A percentile compares a stretch with the other conserved stretches of the same genome.
These are phyloP conservation scores for Acleris cristana DNA, from an alignment of 2,888 invertebrate genomes.

Conservation along the genomic window DNA sequence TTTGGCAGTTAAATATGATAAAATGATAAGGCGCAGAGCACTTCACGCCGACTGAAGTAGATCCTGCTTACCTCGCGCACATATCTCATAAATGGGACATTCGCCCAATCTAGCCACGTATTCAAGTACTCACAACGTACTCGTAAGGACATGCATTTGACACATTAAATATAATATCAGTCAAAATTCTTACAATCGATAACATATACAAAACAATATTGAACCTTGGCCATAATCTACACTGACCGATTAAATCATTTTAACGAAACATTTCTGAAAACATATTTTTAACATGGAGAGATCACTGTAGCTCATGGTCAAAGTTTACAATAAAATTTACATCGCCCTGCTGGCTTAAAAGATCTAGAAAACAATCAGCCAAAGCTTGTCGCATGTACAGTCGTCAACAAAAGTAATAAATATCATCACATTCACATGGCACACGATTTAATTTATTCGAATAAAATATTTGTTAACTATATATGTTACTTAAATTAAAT, in stretches of 20 bases:
- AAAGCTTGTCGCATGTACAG: constrained; percentile 22
- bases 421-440: constrained; percentile 37
- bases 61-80: too few species aligned
- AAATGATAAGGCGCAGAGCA: too few species aligned
- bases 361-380: constrained; percentile 27
- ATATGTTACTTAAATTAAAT: constrained; percentile 31
- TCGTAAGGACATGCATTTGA: constrained; percentile 23
- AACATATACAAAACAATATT: constrained; percentile 31
- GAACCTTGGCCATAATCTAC: not conserved
- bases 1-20: too few species aligned
- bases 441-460: constrained; percentile 28
- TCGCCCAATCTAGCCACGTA: constrained; percentile 11
- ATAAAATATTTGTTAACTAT: constrained; percentile 33
- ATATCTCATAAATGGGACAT: too few species aligned
- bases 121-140: constrained; percentile 27
- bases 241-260: not conserved
- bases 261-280: not conserved
- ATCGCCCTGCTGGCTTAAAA: constrained; percentile 11
- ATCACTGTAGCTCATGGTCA: not conserved
- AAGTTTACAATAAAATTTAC: constrained; percentile 23
- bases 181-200: constrained; percentile 38
- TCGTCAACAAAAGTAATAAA: constrained; percentile 22
- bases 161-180: constrained; percentile 35
- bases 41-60: too few species aligned
- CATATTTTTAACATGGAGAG: not conserved